phyloP scores from a whole-genome alignment of 2,888 invertebrate species.

The Pristionchus maxplancki region DNA sequence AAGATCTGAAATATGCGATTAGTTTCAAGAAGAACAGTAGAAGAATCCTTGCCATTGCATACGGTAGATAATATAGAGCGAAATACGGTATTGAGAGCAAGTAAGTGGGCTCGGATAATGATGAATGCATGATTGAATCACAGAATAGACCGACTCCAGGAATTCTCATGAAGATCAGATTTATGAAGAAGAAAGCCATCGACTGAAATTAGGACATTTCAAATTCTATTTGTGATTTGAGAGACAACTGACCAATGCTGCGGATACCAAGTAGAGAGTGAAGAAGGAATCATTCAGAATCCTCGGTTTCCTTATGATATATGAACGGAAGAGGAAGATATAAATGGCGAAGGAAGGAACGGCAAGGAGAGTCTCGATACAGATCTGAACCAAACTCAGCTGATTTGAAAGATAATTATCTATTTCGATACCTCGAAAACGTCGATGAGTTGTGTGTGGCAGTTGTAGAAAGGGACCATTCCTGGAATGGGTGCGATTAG shows the following conservation, averaged over 20 bases:
- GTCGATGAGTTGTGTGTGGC: slow-evolving; percentile 2
- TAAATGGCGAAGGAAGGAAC: slow-evolving; percentile 44
- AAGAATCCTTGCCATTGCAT: not conserved
- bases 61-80: slow-evolving; percentile 26
- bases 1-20: not conserved
- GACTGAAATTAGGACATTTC: not conserved
- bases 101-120: not conserved
- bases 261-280: slow-evolving; percentile 11
- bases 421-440: not conserved
- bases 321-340: slow-evolving; percentile 34
- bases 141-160: slow-evolving; percentile 38
- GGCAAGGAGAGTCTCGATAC: slow-evolving; percentile 13
- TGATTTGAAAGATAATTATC: not conserved
- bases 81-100: not conserved
- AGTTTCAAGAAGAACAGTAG: no score
- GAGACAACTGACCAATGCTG: not conserved
- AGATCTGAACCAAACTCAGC: not conserved
- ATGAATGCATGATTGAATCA: slow-evolving; percentile 17
- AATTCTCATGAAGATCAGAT: slow-evolving; percentile 22
- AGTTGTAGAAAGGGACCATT: not conserved
- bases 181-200: slow-evolving; percentile 2
- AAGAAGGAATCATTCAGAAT: slow-evolving; percentile 50
- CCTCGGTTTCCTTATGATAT: not conserved
- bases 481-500: not conserved
- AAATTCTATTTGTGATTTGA: no score